Base-by-base conservation (phyloP, 2,797 vertebrate genomes). In the Sus cebifrons region DNA sequence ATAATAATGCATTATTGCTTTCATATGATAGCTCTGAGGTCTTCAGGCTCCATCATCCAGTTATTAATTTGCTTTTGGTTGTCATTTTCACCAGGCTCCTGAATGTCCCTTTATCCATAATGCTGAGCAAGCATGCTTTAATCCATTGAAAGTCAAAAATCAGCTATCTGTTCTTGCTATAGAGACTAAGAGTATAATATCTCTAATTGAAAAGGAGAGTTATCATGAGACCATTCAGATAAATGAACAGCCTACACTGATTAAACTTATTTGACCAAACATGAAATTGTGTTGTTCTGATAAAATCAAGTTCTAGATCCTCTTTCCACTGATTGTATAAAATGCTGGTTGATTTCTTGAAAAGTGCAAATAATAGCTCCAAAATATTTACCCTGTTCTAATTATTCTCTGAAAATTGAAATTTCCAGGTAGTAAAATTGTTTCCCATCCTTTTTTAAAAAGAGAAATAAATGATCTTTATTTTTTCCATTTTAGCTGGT, bases 401-500 rank as follows among this genome's bases (percentile, higher is more conserved):
- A 84, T 68, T 89, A 52, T 81, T 44, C 10, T 91, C 60, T 79
- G 60, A 89, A 85, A 95, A 68, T 86, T 64, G 56, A 96, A 96
- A 62, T 90, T 86, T 75, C 52, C 23, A 56, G 32, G 36, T 75
- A 56, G 5, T 54, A 77, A 78, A 29, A 73, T 27, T 44, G 8
- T 68, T 95, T 86, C 1, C 20, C 58, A 18, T 65, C 7, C 18
- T 89, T 78, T 49, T 49, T 49, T 49, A 7, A 49, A 49, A 49
- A 49, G 6, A 49, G 44, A 49, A 49, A 49, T 49, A 49, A 49
- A 49, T 49, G 44, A 49, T 49, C 2, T 49, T 49, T 49, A 49
- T 49, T 49, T 49, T 49, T 49, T 10, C 44, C 44, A 49, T 49
- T 49, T 7, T 49, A 49, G 44, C 9, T 49, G 44, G 44, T 49